A percentile compares a stretch with the other conserved stretches of the same genome.
phyloP scores from a whole-genome alignment of 2,888 invertebrate genomes.

The Aphodius granarius region DNA sequence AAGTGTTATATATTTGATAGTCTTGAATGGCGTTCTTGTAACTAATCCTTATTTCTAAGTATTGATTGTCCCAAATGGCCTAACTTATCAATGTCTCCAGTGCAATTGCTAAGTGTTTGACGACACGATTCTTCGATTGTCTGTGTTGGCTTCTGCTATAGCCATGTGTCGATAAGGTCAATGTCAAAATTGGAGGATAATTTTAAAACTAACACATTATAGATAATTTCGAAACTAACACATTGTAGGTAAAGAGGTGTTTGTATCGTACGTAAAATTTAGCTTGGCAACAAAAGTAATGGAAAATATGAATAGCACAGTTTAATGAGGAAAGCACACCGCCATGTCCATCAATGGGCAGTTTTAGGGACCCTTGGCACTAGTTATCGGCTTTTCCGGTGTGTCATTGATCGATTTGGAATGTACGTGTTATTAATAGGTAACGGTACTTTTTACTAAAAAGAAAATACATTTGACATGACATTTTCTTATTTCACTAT shows the following conservation, averaged over 20 bases:
- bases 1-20: no score
- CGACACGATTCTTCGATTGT: not conserved
- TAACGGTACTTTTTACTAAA: no score
- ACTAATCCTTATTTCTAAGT: not conserved
- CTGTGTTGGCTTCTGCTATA: not conserved
- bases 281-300: not conserved
- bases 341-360: not conserved
- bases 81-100: not conserved
- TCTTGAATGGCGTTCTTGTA: no score
- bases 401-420: no score
- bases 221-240: not conserved
- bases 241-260: not conserved
- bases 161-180: not conserved
- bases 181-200: not conserved
- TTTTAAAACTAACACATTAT: not conserved
- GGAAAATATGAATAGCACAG: not conserved
- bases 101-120: not conserved
- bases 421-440: no score
- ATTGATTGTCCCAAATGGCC: not conserved
- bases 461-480: no score
- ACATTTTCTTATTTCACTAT: no score
- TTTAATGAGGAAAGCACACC: not conserved
- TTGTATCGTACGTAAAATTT: not conserved
- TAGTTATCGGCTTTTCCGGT: no score
- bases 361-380: not conserved